These are phyloP conservation scores for Desmophyllum pertusum DNA, from an alignment of 92 coral and sea anemone species.

Conservation along the genomic window DNA sequence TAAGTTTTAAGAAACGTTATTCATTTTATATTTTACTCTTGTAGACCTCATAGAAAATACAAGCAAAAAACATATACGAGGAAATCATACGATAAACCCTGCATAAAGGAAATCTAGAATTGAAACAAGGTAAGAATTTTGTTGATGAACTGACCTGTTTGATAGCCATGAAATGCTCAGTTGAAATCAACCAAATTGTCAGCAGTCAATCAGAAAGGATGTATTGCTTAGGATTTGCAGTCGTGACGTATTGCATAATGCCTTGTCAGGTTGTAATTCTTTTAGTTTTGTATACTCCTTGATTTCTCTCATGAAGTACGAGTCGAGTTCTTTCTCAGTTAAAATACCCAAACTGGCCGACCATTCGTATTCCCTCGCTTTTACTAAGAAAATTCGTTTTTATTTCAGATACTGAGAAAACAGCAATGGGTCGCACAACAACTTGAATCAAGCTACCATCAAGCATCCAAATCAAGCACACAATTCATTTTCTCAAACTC, in stretches of 20 bases:
- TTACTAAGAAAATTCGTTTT: not conserved
- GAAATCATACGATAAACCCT: conserved; percentile 73
- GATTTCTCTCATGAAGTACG: not conserved
- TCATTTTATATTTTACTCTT: conserved; percentile 10
- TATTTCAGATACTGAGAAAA: not conserved
- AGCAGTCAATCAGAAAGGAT: no score
- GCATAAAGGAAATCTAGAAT: conserved; percentile 75
- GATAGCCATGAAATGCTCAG: no score
- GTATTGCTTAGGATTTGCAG: no score
- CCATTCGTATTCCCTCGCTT: not conserved
- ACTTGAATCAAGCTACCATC: not conserved
- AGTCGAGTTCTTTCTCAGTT: not conserved
- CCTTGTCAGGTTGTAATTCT: no score
- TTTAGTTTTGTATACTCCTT: not conserved
- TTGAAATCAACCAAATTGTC: not conserved
- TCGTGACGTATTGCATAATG: no score
- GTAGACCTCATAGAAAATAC: conserved; percentile 87
- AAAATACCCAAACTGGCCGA: not conserved
- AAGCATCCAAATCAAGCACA: not conserved
- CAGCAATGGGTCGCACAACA: not conserved
- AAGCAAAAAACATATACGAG: conserved; percentile 79
- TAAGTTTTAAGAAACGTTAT: no score
- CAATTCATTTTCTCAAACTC: not conserved
- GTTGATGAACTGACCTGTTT: not conserved
- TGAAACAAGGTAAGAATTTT: conserved; percentile 21